phyloP scores from a whole-genome alignment of 2,888 invertebrate genomes.

The Cybosia mesomella region DNA sequence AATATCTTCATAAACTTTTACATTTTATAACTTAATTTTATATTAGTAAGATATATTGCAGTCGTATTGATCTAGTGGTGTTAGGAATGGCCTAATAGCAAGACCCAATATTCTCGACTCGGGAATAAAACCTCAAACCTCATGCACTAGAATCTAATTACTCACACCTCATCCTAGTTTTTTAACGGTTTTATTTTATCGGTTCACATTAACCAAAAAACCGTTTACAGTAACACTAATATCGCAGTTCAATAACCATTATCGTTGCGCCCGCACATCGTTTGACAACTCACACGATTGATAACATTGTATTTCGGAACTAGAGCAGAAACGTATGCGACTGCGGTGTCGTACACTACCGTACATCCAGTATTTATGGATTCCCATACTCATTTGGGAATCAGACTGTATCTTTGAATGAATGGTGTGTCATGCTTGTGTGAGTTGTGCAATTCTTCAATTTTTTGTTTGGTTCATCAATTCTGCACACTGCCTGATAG shows the following conservation, averaged over 20 bases:
- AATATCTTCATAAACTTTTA: no score
- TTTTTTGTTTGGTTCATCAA: no score
- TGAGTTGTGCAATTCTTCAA: neutral
- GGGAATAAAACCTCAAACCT: no score
- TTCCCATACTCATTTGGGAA: constrained; percentile 31
- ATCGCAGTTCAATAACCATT: constrained; percentile 45
- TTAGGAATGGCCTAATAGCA: no score
- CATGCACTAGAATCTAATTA: no score
- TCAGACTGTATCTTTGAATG: constrained; percentile 19
- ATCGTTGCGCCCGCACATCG: constrained; percentile 49
- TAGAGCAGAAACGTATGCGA: constrained; percentile 67
- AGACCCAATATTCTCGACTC: no score
- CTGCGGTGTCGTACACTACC: constrained; percentile 24
- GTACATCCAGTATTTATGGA: constrained; percentile 34
- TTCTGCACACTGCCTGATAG: no score
- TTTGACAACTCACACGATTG: constrained; percentile 53
- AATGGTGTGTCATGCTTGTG: constrained; percentile 11
- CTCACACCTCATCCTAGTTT: neutral
- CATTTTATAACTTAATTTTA: no score
- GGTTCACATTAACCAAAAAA: neutral
- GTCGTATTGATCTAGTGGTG: no score
- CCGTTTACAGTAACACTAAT: neutral
- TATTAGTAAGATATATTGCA: no score
- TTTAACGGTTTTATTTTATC: neutral
- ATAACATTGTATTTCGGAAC: constrained; percentile 67